Conservation (phyloP, 2,888 invertebrate species). For the Lasioglossum morio region DNA sequence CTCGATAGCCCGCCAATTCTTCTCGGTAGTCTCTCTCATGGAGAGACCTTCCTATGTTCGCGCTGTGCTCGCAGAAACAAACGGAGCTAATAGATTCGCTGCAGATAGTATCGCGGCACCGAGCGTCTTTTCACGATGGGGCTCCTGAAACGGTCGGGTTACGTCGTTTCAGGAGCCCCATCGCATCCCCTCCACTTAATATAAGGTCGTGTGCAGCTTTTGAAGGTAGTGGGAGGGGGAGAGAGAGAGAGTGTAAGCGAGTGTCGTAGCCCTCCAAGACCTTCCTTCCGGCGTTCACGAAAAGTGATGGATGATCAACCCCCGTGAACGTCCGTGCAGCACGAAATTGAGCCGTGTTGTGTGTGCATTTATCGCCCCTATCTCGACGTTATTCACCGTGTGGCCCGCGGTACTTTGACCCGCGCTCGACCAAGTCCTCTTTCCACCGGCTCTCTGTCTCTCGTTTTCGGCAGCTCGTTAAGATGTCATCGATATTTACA, state of each 20-base stretch:
- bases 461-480: conserved; percentile 21
- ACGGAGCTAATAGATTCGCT: conserved; percentile 1
- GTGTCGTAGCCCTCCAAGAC: conserved; percentile 7
- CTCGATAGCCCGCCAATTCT: neutral
- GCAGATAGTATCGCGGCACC: neutral
- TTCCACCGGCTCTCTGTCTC: neutral
- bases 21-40: neutral
- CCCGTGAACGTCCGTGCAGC: conserved; percentile 22
- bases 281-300: conserved; percentile 18
- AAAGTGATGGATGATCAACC: conserved; percentile 62
- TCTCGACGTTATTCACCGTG: conserved; percentile 49
- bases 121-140: neutral
- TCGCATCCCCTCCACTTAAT: neutral
- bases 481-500: conserved; percentile 26
- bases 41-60: neutral
- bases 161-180: neutral
- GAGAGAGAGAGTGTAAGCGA: neutral
- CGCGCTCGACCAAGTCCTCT: neutral
- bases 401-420: conserved; percentile 35
- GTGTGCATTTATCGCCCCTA: conserved; percentile 62
- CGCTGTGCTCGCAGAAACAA: neutral
- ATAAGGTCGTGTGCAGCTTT: neutral
- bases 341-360: conserved; percentile 60
- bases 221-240: neutral
- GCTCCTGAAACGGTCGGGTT: neutral